phyloP scores from a whole-genome alignment of 2,888 invertebrate genomes.

The Druceiella hillmani region DNA sequence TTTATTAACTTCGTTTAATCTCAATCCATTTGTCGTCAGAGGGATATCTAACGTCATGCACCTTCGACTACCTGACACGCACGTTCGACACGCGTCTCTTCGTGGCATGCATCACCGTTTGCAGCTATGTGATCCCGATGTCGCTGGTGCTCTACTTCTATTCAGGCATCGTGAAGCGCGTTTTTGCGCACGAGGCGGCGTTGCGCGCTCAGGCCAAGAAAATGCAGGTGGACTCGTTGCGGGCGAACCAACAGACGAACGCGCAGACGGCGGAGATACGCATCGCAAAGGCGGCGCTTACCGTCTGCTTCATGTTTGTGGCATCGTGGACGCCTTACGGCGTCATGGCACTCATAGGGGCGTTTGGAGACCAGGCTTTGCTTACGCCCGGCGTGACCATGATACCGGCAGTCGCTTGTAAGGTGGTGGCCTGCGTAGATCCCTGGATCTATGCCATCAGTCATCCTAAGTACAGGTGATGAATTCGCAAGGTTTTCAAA shows the following conservation, averaged over 20 bases:
- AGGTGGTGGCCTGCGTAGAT: slow-evolving; percentile 86
- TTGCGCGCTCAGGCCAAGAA: slow-evolving; percentile 70
- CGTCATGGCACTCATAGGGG: slow-evolving; percentile 72
- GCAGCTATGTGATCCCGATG: slow-evolving; percentile 76
- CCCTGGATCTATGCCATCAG: slow-evolving; percentile 89
- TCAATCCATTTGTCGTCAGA: too few species aligned
- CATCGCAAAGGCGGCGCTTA: slow-evolving; percentile 84
- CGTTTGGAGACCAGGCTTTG: slow-evolving; percentile 69
- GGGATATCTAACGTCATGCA: slow-evolving; percentile 84
- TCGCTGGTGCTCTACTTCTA: slow-evolving; percentile 75
- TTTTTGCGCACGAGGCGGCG: slow-evolving; percentile 81
- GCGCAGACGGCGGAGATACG: slow-evolving; percentile 75
- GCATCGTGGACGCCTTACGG: slow-evolving; percentile 91
- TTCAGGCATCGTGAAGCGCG: slow-evolving; percentile 81
- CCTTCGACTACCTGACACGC: slow-evolving; percentile 76
- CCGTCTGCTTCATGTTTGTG: slow-evolving; percentile 79
- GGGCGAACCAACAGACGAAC: slow-evolving; percentile 62
- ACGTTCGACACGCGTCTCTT: slow-evolving; percentile 75
- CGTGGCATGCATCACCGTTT: slow-evolving; percentile 68
- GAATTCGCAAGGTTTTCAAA: too few species aligned
- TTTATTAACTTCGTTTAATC: too few species aligned
- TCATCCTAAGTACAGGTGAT: slow-evolving; percentile 84
- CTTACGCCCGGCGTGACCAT: slow-evolving; percentile 75
- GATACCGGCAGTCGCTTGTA: slow-evolving; percentile 83
- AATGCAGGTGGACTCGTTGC: slow-evolving; percentile 84